Evolutionary conservation across 2,888 invertebrate genomes (phyloP).

Genomic region (Dryobotodes eremita): DNA sequence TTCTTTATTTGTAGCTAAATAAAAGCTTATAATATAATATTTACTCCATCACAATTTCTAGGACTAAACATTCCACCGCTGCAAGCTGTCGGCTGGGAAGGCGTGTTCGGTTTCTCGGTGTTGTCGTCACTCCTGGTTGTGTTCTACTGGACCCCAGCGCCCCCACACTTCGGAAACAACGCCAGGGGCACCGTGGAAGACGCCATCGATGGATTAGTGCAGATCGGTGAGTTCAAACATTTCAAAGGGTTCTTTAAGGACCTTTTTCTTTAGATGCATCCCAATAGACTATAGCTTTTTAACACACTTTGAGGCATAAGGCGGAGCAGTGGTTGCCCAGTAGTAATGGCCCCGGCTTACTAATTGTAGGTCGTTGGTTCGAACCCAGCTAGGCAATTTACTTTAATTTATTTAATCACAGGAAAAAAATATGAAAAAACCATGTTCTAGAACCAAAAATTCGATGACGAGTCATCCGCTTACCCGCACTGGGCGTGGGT

Average conservation of each 20-base stretch:
- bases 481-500: not conserved
- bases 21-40: not conserved
- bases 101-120: conserved; percentile 89
- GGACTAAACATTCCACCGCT: conserved; percentile 96
- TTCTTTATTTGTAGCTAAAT: too few relatives aligned
- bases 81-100: conserved; percentile 98
- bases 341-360: not conserved
- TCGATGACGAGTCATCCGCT: not conserved
- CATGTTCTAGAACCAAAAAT: not conserved
- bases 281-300: not conserved
- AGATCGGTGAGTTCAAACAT: conserved; percentile 91
- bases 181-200: conserved; percentile 95
- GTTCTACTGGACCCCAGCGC: conserved; percentile 95
- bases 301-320: not conserved
- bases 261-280: too few relatives aligned
- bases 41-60: conserved; percentile 59
- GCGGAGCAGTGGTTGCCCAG: too few relatives aligned
- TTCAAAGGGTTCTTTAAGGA: not conserved
- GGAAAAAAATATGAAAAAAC: not conserved
- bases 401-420: not conserved
- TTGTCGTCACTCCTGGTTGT: conserved; percentile 80
- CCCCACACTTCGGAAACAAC: conserved; percentile 94
- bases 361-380: not conserved
- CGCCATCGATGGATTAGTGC: conserved; percentile 95
- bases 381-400: not conserved